These are phyloP conservation scores for Sterna hirundo DNA, from an alignment of 2,113 vertebrate genomes.

Conservation along the genomic window DNA sequence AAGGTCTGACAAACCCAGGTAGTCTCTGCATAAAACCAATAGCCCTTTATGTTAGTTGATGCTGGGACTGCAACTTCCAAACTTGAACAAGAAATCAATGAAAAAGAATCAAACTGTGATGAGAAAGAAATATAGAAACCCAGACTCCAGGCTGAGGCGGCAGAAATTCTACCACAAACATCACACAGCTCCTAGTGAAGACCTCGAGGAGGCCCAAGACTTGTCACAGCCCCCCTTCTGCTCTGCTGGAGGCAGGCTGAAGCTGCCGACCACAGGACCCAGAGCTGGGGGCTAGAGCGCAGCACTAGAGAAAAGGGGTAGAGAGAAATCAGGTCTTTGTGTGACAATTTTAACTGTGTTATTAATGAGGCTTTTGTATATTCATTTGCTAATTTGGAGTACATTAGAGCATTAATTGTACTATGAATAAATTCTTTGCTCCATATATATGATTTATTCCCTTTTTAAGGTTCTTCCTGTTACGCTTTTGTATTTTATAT, in stretches of 20 bases:
- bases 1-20: not conserved
- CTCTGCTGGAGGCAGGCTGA: not conserved
- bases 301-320: not conserved
- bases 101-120: not conserved
- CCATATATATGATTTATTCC: not conserved
- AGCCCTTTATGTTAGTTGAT: not conserved
- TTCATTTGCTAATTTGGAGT: not conserved
- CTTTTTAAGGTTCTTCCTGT: not conserved
- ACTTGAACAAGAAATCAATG: not conserved
- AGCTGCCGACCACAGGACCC: not conserved
- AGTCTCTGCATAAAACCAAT: not conserved
- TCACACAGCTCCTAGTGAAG: not conserved
- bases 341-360: not conserved
- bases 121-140: not conserved
- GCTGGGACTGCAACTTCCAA: not conserved
- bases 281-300: fast-evolving
- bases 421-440: not conserved
- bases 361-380: not conserved
- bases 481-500: not conserved
- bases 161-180: not conserved
- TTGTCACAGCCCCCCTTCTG: not conserved
- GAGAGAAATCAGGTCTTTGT: not conserved
- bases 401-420: not conserved
- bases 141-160: fast-evolving
- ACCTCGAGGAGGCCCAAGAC: fast-evolving